Base-by-base conservation (phyloP, 2,113 vertebrate species). In the Symphodus melops region DNA sequence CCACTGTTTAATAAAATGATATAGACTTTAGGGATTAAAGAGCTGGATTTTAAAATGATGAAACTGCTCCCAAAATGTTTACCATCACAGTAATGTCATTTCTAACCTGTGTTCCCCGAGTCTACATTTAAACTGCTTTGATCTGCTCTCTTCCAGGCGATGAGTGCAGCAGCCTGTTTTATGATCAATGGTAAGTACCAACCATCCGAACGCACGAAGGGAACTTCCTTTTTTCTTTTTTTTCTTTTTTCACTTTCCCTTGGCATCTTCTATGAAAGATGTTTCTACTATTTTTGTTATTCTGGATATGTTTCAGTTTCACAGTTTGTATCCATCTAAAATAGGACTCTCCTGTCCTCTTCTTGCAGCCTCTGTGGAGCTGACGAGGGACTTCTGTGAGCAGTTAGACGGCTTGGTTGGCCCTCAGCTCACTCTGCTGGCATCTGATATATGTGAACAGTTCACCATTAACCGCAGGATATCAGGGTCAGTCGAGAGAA, bases 371-470 rank as follows among this genome's bases (percentile, higher is more conserved):
- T 96, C 96, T 0, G 92, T 95, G 51, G 96, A 96, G 17, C 92
- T 96, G 62, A 97, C 95, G 0, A 81, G 97, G 85, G 97, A 99
- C 52, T 98, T 99, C 11, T 99, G 98, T 88, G 96, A 97, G 41
- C 95, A 96, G 83, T 82, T 99, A 83, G 98, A 99, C 86, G 90
- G 93, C 77, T 92, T 99, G 16, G 97, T 99, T 49, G 98, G 98
- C 64, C 98, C 98, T 37, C 97, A 98, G 84, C 98, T 99, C n/a
- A 99, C 98, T 0, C 85, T 99, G 82, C 86, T 99, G 81, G 98
- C 98, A 0, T 99, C 98, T 1, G 98, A 99, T 85, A 99, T 99
- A 66, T 99, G 98, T 78, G 98, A 99, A 86, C 98, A 99, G 44
- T 99, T 96, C 92, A 99, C 97, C 86, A 93, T 98, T 89, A 99